Evolutionary conservation across 2,113 vertebrate genomes (phyloP).

Genomic region (Pantherophis guttatus): DNA sequence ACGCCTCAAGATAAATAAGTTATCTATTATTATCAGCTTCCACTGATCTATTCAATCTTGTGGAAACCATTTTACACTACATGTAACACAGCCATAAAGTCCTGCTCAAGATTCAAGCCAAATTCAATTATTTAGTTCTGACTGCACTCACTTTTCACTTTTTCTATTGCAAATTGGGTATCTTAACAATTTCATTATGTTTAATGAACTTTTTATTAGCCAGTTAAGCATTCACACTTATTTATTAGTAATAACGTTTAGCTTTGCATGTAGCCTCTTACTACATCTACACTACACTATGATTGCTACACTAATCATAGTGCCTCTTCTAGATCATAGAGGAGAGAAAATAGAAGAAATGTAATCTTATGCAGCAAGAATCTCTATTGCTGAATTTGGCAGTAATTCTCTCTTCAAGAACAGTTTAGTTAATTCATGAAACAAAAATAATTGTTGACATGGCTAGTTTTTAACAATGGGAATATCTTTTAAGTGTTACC

Average conservation of each 20-base stretch:
- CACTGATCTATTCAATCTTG: conserved; percentile 40
- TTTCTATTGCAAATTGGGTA: conserved; percentile 30
- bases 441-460: not conserved
- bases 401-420: conserved; percentile 18
- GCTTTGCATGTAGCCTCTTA: conserved; percentile 33
- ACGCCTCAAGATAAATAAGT: not conserved
- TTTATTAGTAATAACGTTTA: conserved; percentile 22
- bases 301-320: not conserved
- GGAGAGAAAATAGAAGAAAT: conserved; percentile 8
- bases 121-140: conserved; percentile 18
- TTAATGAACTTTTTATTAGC: conserved; percentile 37
- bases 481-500: not conserved
- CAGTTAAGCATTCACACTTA: conserved; percentile 17
- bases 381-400: conserved; percentile 47
- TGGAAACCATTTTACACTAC: conserved; percentile 33
- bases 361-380: conserved; percentile 31
- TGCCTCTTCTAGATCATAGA: not conserved
- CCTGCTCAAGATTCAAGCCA: conserved; percentile 3
- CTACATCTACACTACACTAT: not conserved
- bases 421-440: conserved; percentile 6
- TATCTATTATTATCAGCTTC: not conserved
- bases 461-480: not conserved
- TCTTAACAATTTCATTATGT: conserved; percentile 35
- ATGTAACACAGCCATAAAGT: conserved; percentile 29
- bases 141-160: not conserved